Evolutionary conservation across 2,888 invertebrate genomes (phyloP).

Genomic region (Pasiphila rectangulata): DNA sequence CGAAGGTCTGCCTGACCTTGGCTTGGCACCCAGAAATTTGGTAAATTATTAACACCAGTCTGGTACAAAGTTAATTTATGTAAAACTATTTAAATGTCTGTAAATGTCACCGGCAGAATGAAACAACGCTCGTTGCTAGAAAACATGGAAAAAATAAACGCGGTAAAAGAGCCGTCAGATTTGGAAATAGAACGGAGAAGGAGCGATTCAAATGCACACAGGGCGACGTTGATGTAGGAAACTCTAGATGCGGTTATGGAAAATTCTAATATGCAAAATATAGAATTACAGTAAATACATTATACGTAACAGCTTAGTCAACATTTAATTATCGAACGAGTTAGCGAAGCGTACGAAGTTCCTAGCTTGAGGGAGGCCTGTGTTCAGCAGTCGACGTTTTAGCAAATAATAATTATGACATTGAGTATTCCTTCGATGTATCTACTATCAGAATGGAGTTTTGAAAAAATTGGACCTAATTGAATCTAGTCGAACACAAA

Average conservation of each 20-base stretch:
- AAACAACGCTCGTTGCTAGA: conserved; percentile 4
- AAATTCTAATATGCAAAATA: neutral
- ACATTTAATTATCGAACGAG: too few species aligned
- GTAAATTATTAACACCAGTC: conserved; percentile 34
- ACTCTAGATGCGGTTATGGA: conserved; percentile 4
- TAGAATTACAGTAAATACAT: neutral
- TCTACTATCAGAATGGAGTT: too few species aligned
- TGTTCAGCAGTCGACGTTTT: too few species aligned
- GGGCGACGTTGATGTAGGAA: neutral
- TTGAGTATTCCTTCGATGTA: too few species aligned
- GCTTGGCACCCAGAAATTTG: conserved; percentile 47
- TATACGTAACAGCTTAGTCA: neutral
- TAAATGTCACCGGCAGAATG: conserved; percentile 20
- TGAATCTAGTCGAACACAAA: too few species aligned
- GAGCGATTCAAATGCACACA: conserved; percentile 17
- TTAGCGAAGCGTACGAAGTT: too few species aligned
- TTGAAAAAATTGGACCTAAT: too few species aligned
- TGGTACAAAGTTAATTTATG: conserved; percentile 25
- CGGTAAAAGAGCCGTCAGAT: conserved; percentile 28
- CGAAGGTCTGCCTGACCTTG: conserved; percentile 51
- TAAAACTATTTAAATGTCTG: conserved; percentile 16
- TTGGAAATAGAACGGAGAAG: conserved; percentile 31
- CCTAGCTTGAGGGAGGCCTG: too few species aligned
- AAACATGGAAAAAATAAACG: conserved; percentile 4
- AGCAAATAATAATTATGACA: too few species aligned